Evolutionary conservation across 2,888 invertebrate species (phyloP).

Genomic region (Dolichomitus sp.): DNA sequence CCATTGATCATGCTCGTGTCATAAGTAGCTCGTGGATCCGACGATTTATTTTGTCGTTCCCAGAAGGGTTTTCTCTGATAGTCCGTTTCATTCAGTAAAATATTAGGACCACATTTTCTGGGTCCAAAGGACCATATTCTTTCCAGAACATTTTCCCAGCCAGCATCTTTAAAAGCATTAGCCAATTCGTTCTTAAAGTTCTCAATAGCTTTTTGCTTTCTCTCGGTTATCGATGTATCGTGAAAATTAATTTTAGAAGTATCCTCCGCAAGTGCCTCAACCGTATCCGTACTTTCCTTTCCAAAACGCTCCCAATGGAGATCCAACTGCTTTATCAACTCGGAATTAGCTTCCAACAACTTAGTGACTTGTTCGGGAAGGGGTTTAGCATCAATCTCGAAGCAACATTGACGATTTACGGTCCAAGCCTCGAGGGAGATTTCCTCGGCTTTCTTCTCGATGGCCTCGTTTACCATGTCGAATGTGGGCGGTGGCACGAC

Average conservation of each 20-base stretch:
- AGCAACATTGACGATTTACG: slow-evolving; percentile 90
- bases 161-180: slow-evolving; percentile 88
- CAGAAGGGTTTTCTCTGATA: slow-evolving; percentile 89
- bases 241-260: slow-evolving; percentile 65
- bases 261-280: slow-evolving; percentile 34
- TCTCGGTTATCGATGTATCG: slow-evolving; percentile 74
- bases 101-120: slow-evolving; percentile 95
- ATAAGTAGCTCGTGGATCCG: slow-evolving; percentile 80
- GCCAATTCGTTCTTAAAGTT: slow-evolving; percentile 88
- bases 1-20: slow-evolving; percentile 95
- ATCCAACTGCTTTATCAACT: slow-evolving; percentile 90
- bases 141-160: slow-evolving; percentile 87
- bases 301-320: slow-evolving; percentile 84
- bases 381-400: slow-evolving; percentile 93
- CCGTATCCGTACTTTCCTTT: slow-evolving; percentile 59
- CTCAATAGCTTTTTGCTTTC: slow-evolving; percentile 80
- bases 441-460: slow-evolving; percentile 89
- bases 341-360: slow-evolving; percentile 91
- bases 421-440: slow-evolving; percentile 87
- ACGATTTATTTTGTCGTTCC: slow-evolving; percentile 77
- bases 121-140: slow-evolving; percentile 98
- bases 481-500: slow-evolving; percentile 93
- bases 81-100: slow-evolving; percentile 94
- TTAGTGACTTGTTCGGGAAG: slow-evolving; percentile 91
- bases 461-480: slow-evolving; percentile 95